These are phyloP conservation scores for Alaudala cheleensis DNA, from an alignment of 2,113 vertebrate species.

Conservation along the genomic window DNA sequence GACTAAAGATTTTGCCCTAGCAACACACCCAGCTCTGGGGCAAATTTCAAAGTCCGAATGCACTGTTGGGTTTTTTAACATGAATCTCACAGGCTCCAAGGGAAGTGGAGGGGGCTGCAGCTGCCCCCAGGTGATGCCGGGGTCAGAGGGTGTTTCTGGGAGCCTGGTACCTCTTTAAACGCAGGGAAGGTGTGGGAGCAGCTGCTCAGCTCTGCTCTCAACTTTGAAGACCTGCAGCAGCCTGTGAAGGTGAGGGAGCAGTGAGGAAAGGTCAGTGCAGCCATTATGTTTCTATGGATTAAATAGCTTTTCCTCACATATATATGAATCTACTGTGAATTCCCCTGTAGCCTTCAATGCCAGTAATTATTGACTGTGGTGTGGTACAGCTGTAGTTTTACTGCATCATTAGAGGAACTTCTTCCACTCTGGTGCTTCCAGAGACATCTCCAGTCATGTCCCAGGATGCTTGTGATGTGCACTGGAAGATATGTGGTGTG, in stretches of 20 bases:
- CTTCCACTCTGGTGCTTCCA: not conserved
- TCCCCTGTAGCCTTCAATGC: not conserved
- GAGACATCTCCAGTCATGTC: not conserved
- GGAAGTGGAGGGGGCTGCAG: not conserved
- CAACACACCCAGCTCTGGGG: not conserved
- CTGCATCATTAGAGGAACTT: constrained; percentile 11
- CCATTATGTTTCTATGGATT: not conserved
- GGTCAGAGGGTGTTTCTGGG: not conserved
- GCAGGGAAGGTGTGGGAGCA: not conserved
- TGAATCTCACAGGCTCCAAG: accelerated
- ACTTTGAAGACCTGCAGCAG: accelerated
- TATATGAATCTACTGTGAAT: not conserved
- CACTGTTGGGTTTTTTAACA: accelerated
- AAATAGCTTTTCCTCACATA: not conserved
- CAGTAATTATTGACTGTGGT: not conserved
- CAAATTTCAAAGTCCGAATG: too few species aligned
- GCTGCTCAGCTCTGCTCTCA: accelerated
- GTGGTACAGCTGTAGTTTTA: constrained; percentile 23
- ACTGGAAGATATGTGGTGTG: not conserved
- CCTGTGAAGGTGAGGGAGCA: not conserved
- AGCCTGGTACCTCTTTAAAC: not conserved
- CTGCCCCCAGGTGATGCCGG: accelerated
- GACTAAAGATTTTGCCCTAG: not conserved
- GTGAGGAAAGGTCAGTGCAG: not conserved
- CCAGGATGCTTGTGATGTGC: not conserved